Percentiles rank a stretch among this genome's conserved stretches.
These are phyloP conservation scores for Eremobia ochroleuca DNA, from an alignment of 2,888 invertebrate genomes.

Conservation along the genomic window DNA sequence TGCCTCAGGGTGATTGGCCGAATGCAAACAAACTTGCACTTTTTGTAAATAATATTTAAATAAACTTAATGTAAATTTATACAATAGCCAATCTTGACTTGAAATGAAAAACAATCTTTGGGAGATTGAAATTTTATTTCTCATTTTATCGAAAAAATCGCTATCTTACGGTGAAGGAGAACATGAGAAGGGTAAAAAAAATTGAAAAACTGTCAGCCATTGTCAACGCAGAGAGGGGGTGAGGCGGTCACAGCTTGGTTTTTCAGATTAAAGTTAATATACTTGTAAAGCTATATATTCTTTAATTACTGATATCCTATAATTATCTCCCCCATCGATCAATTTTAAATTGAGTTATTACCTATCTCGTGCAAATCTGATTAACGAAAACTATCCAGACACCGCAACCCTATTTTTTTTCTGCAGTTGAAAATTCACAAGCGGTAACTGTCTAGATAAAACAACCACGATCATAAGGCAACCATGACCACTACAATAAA, in stretches of 20 bases:
- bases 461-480: no score
- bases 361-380: neutral
- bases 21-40: neutral
- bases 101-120: neutral
- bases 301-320: neutral
- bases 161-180: neutral
- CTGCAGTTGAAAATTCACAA: neutral
- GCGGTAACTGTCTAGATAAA: no score
- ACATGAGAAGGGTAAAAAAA: neutral
- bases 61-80: neutral
- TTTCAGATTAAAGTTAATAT: neutral
- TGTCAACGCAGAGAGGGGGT: neutral
- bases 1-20: neutral
- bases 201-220: neutral
- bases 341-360: slow-evolving; percentile 33
- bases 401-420: neutral
- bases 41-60: neutral
- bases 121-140: neutral
- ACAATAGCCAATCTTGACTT: neutral
- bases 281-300: neutral
- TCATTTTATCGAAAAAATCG: neutral
- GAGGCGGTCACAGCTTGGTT: neutral
- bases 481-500: neutral
- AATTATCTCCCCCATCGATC: slow-evolving; percentile 9
- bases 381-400: slow-evolving; percentile 21